A percentile compares a stretch with the other conserved stretches of the same genome.
These are phyloP conservation scores for Tethea ocularis DNA, from an alignment of 2,888 invertebrate genomes.

Conservation along the genomic window DNA sequence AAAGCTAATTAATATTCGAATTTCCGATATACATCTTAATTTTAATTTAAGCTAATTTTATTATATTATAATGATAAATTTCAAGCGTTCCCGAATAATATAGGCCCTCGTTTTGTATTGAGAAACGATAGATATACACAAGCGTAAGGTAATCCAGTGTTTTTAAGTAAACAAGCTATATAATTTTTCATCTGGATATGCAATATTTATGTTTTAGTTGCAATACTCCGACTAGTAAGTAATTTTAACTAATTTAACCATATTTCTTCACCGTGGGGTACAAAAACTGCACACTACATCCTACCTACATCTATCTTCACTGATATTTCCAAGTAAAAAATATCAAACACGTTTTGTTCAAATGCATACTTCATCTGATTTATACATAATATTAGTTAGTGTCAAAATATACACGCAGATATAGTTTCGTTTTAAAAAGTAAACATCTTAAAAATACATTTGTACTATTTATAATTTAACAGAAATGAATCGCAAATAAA, in stretches of 20 bases:
- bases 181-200: conserved; percentile 62
- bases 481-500: conserved; percentile 44
- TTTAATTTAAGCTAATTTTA: conserved; percentile 39
- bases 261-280: conserved; percentile 57
- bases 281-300: conserved; percentile 65
- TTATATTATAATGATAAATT: conserved; percentile 46
- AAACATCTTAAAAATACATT: conserved; percentile 68
- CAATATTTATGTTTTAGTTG: conserved; percentile 49
- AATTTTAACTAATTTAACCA: conserved; percentile 52
- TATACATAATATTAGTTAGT: conserved; percentile 42
- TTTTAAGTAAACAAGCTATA: conserved; percentile 51
- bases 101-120: conserved; percentile 40
- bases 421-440: conserved; percentile 41
- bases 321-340: conserved; percentile 67
- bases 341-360: conserved; percentile 72
- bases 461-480: conserved; percentile 78
- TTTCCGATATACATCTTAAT: conserved; percentile 66
- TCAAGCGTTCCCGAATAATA: conserved; percentile 42
- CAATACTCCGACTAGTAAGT: conserved; percentile 67
- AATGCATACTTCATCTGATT: conserved; percentile 54
- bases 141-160: conserved; percentile 39
- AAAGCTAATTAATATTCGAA: conserved; percentile 69
- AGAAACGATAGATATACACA: conserved; percentile 7
- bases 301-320: conserved; percentile 42
- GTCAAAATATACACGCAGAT: conserved; percentile 57